phyloP scores from a whole-genome alignment of 1,140 invertebrate species.

The Adoxophyes honmai region DNA sequence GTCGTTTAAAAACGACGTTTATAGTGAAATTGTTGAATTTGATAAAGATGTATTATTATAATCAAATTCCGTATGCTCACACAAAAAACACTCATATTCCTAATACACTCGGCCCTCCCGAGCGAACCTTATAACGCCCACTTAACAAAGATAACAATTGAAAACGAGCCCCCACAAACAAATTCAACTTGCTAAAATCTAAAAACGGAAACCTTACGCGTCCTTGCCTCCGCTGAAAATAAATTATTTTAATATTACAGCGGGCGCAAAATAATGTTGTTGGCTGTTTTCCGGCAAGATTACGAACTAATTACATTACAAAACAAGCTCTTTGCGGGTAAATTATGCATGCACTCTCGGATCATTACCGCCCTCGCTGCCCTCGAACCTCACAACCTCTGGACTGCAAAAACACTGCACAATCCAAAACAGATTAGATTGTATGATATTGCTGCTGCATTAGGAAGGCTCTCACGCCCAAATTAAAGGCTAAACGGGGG shows the following conservation, averaged over 20 bases:
- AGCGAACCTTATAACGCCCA: no score
- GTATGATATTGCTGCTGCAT: conserved; percentile 5
- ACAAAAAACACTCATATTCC: no score
- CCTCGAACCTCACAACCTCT: conserved; percentile 40
- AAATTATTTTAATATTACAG: conserved; percentile 75
- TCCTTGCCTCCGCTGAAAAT: conserved; percentile 41
- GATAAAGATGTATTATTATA: no score
- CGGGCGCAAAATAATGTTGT: conserved; percentile 65
- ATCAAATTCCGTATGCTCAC: no score
- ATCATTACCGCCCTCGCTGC: conserved; percentile 64
- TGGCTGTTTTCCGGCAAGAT: conserved; percentile 69
- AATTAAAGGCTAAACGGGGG: conserved; percentile 7
- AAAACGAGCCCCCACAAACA: no score
- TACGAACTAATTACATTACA: conserved; percentile 76
- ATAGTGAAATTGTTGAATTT: no score
- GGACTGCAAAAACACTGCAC: conserved; percentile 1
- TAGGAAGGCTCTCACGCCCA: not conserved
- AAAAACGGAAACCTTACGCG: conserved; percentile 18
- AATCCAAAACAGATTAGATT: conserved; percentile 11
- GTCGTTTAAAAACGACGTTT: no score
- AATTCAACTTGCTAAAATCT: not conserved
- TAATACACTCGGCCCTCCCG: no score
- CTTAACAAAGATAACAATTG: no score
- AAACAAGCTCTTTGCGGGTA: conserved; percentile 72
- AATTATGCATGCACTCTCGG: conserved; percentile 75